Base-by-base conservation (phyloP, 1,140 invertebrate genomes). In the Drosophila elegans region DNA sequence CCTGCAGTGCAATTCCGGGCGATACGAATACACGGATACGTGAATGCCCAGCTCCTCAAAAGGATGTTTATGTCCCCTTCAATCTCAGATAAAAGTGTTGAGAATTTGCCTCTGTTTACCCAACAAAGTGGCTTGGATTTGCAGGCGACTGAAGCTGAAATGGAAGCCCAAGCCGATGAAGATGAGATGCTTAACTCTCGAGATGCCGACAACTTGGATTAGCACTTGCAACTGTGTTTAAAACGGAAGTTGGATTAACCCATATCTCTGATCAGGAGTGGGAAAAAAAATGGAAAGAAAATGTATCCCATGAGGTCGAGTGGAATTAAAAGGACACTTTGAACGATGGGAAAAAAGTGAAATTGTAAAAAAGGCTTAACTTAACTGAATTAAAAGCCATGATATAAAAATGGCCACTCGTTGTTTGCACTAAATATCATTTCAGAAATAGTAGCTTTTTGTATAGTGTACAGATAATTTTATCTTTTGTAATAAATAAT, bases 81-180 rank as follows among this genome's bases (percentile, higher is more conserved):
- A 69, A 71, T 71, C 64, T 71, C 42, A 49, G 67, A 71, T 71
- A 71, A 55, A 71, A 71, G 67, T 71, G 64, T 49, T 56, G 64
- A 71, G 66, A 71, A 48, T 53, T 55, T 29, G 66, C 67, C 34
- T 36, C 44, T 71, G 67, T 71, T 71, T 71, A 49, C 67, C 64
- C 67, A 71, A 56, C 67, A 71, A 71, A 71, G 64, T 71, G 67
- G 67, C 67, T 45, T 34, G 44, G 44, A 57, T 49, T 56, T 48
- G 51, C 67, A 29, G 38, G 34, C 27, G 27, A 34, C 44, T n/a
- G n/a, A 41, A 12, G 45, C 10, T 4, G 3, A 36, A 41, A 42
- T 41, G 63, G 38, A 13, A 16, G 16, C 38, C 60, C 66, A 66
- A 66, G 32, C 46, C n/a, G 64, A 64, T 64, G 32, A 51, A 71